Base-by-base conservation (phyloP, 2,113 vertebrate species). In the Lucifuga dentata region DNA sequence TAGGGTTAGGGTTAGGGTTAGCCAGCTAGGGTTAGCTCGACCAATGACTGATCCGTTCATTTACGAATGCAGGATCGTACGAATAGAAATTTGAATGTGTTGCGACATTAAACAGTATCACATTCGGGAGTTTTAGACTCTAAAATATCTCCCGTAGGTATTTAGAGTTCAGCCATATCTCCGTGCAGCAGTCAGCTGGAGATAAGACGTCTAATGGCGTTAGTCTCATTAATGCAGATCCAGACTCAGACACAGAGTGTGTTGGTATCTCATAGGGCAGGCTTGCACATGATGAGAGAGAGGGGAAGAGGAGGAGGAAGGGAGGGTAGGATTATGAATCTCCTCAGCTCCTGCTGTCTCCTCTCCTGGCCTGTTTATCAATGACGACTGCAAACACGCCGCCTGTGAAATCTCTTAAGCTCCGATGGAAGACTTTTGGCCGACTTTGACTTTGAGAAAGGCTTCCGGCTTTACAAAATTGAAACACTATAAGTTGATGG, bases 341-440 rank as follows among this genome's bases (percentile, higher is more conserved):
- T 87, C 71, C 74, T 76, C 9, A 71, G 73, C 73, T 52, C 84
- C 78, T 77, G 80, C 87, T 77, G 85, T 84, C 78, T 81, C 80
- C 66, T 82, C 83, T 82, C 62, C 77, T 71, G 66, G 65, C 81
- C 66, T 76, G 72, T 81, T 88, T 81, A 80, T 80, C 80, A 61
- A 81, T 72, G 68, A 82, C 66, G 76, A 66, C 79, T 58, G 74
- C 72, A 83, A 76, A 83, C 65, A 76, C 41, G 35, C 17, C 21
- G 73, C 73, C 63, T 46, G 15, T 49, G 59, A 72, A 78, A 81
- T 69, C 57, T 80, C 72, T 74, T 73, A 76, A 76, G 74, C 76
- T 76, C 51, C 24, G 55, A 60, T 80, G 65, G 57, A 51, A 83
- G 67, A 86, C 69, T 70, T 63, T 58, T 70, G 78, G 78, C 72